These are phyloP conservation scores for Parochlus steinenii DNA, from an alignment of 2,888 invertebrate species.

Conservation along the genomic window DNA sequence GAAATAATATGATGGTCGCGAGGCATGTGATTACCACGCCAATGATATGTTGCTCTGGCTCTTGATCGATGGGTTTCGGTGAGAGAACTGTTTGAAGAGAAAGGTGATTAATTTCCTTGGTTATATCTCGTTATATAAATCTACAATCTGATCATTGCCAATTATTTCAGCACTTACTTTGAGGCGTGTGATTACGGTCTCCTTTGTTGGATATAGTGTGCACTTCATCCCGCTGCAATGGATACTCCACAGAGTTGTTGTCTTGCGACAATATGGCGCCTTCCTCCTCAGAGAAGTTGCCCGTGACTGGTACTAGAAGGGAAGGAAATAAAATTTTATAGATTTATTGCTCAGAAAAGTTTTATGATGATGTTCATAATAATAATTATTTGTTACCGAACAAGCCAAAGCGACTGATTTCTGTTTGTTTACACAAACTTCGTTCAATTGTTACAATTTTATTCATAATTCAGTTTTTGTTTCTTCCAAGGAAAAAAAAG, in stretches of 20 bases:
- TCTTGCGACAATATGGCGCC: slow-evolving; percentile 29
- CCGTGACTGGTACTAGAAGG: slow-evolving; percentile 35
- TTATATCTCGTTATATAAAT: background rate
- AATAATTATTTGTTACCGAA: too few species aligned
- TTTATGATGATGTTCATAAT: too few species aligned
- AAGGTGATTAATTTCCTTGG: slow-evolving; percentile 6
- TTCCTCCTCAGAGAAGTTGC: slow-evolving; percentile 47
- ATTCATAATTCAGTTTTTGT: too few species aligned
- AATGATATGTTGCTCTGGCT: slow-evolving; percentile 39
- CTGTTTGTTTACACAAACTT: too few species aligned
- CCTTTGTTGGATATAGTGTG: slow-evolving; percentile 40
- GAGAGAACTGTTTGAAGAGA: slow-evolving; percentile 23
- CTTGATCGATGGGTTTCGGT: slow-evolving; percentile 38
- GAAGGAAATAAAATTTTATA: too few species aligned
- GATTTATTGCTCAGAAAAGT: too few species aligned
- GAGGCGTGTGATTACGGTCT: slow-evolving; percentile 31
- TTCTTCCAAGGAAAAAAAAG: too few species aligned
- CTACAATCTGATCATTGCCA: background rate
- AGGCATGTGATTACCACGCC: slow-evolving; percentile 52
- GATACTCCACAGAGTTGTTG: slow-evolving; percentile 40
- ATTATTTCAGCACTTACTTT: slow-evolving; percentile 20
- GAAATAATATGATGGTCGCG: slow-evolving; percentile 52
- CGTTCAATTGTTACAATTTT: too few species aligned
- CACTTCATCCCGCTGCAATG: slow-evolving; percentile 50
- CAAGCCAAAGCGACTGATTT: too few species aligned